A percentile compares a stretch with the other conserved stretches of the same genome.
phyloP scores from a whole-genome alignment of 2,888 invertebrate genomes.

The Asteroscopus sphinx region DNA sequence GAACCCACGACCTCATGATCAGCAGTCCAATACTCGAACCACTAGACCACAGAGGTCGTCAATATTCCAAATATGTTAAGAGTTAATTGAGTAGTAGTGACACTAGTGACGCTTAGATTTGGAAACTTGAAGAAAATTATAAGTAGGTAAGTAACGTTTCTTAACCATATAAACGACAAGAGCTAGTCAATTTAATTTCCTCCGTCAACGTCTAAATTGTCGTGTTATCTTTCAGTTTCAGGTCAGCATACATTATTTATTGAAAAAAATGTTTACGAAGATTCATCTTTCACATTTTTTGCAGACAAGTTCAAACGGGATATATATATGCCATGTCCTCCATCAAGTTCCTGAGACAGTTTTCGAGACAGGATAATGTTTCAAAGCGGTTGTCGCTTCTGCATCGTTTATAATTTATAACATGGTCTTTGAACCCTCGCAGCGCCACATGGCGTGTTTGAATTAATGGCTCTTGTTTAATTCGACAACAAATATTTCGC shows the following conservation, averaged over 20 bases:
- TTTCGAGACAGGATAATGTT: slow-evolving; percentile 39
- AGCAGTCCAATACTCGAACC: too few species aligned
- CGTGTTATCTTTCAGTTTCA: neutral
- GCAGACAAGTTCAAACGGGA: slow-evolving; percentile 4
- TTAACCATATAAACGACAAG: too few species aligned
- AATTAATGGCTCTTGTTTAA: slow-evolving; percentile 55
- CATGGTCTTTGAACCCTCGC: slow-evolving; percentile 45
- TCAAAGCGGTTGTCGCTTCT: slow-evolving; percentile 49
- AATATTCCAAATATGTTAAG: too few species aligned
- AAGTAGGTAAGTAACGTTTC: too few species aligned
- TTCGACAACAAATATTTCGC: slow-evolving; percentile 54
- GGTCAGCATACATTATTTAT: neutral
- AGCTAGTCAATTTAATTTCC: too few species aligned
- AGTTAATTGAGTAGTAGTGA: too few species aligned
- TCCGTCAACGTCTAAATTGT: neutral
- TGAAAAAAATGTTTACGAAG: slow-evolving; percentile 4
- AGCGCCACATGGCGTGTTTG: slow-evolving; percentile 49
- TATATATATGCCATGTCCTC: slow-evolving; percentile 19
- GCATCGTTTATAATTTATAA: slow-evolving; percentile 56
- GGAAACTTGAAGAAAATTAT: too few species aligned
- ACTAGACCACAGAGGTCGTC: too few species aligned
- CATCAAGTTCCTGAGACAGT: slow-evolving; percentile 40
- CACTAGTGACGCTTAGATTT: too few species aligned
- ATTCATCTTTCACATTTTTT: slow-evolving; percentile 6
- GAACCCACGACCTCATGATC: too few species aligned